These are phyloP conservation scores for Scaptomyza tumidula DNA, from an alignment of 2,888 invertebrate species.

Conservation along the genomic window DNA sequence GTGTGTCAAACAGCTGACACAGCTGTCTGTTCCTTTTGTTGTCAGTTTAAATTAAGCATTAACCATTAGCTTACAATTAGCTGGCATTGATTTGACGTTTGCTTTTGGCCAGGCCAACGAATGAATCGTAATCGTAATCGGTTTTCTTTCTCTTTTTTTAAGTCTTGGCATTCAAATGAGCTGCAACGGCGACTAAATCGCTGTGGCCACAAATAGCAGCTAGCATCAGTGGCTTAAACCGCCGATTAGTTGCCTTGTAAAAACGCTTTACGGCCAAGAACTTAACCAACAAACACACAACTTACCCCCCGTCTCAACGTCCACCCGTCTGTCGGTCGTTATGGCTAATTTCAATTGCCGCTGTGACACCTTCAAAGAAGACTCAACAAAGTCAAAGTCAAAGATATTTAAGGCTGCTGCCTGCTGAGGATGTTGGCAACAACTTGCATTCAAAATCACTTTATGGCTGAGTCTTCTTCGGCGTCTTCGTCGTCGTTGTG, in stretches of 20 bases:
- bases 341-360: slow-evolving; percentile 58
- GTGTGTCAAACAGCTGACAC: not conserved
- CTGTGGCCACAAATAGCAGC: slow-evolving; percentile 26
- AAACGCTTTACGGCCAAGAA: slow-evolving; percentile 36
- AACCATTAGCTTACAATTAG: slow-evolving; percentile 8
- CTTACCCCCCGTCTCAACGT: not conserved
- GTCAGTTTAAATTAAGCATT: slow-evolving; percentile 13
- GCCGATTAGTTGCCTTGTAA: slow-evolving; percentile 48
- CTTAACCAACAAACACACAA: not conserved
- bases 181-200: slow-evolving; percentile 14
- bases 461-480: slow-evolving; percentile 65
- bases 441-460: slow-evolving; percentile 67
- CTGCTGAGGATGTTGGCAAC: slow-evolving; percentile 6
- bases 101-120: slow-evolving; percentile 32
- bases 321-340: not conserved
- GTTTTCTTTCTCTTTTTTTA: slow-evolving; percentile 18
- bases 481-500: slow-evolving; percentile 47
- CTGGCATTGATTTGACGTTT: slow-evolving; percentile 21
- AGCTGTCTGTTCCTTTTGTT: slow-evolving; percentile 4
- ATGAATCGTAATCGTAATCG: slow-evolving; percentile 29
- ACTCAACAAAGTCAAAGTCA: slow-evolving; percentile 19
- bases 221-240: slow-evolving; percentile 39
- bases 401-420: slow-evolving; percentile 4
- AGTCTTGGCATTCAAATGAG: slow-evolving; percentile 35
- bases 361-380: slow-evolving; percentile 59